Conservation (phyloP, 2,797 vertebrate genomes). For the Selene dorsalis region DNA sequence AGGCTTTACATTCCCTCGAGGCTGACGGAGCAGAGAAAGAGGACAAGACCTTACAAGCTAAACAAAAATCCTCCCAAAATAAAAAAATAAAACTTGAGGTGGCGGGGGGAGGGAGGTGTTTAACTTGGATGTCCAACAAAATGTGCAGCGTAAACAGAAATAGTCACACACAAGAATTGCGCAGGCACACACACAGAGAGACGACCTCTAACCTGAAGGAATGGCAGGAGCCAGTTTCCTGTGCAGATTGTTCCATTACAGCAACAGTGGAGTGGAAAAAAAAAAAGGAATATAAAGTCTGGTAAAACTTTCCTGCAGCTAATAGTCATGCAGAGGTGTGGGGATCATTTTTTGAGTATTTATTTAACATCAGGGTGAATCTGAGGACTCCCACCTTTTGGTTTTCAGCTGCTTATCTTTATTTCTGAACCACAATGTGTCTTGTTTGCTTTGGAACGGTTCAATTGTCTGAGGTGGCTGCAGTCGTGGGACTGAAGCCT, state of each 20-base stretch:
- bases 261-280: slow-evolving; percentile 34
- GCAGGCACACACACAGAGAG: slow-evolving; percentile 19
- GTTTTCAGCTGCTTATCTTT: slow-evolving; percentile 72
- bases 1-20: slow-evolving; percentile 42
- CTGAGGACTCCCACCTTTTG: slow-evolving; percentile 64
- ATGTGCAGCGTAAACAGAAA: slow-evolving; percentile 71
- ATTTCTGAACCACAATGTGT: slow-evolving; percentile 62
- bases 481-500: slow-evolving; percentile 73
- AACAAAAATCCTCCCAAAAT: slow-evolving; percentile 52
- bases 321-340: slow-evolving; percentile 30
- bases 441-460: slow-evolving; percentile 81
- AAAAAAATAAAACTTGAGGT: slow-evolving; percentile 34
- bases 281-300: not conserved
- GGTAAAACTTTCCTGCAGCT: slow-evolving; percentile 39
- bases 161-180: slow-evolving; percentile 35
- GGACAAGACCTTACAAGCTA: slow-evolving; percentile 71
- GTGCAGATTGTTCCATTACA: slow-evolving; percentile 70
- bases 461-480: slow-evolving; percentile 72
- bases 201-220: slow-evolving; percentile 38
- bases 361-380: slow-evolving; percentile 74
- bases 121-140: slow-evolving; percentile 55
- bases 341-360: slow-evolving; percentile 60
- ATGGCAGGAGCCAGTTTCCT: slow-evolving; percentile 38
- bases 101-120: slow-evolving; percentile 36
- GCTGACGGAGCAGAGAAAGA: slow-evolving; percentile 66